Conservation (phyloP, 2,888 invertebrate genomes). For the Dasypolia templi region DNA sequence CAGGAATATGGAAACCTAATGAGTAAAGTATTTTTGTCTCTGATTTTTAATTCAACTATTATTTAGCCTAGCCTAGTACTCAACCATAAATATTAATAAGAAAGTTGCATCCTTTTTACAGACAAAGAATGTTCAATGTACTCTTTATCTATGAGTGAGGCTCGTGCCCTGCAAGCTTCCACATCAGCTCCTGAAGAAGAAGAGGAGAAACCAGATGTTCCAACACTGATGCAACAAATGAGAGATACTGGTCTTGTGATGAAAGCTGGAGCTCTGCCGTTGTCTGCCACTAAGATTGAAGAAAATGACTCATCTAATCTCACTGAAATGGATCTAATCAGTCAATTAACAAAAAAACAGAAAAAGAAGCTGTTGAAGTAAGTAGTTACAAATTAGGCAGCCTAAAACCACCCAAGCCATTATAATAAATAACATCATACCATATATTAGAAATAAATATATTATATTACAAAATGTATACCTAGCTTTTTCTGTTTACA, state of each 20-base stretch:
- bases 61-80: background rate
- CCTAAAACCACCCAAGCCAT: background rate
- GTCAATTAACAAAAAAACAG: slow-evolving; percentile 95
- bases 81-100: background rate
- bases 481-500: slow-evolving; percentile 72
- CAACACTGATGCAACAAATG: slow-evolving; percentile 96
- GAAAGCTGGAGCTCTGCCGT: slow-evolving; percentile 93
- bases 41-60: background rate
- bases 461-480: background rate
- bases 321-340: slow-evolving; percentile 95
- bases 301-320: slow-evolving; percentile 90
- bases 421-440: background rate
- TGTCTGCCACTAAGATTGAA: slow-evolving; percentile 90
- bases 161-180: slow-evolving; percentile 93
- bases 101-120: slow-evolving; percentile 68
- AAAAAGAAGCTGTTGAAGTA: slow-evolving; percentile 97
- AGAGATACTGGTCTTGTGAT: slow-evolving; percentile 97
- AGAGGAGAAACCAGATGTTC: slow-evolving; percentile 90
- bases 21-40: background rate
- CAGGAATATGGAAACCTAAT: background rate
- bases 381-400: slow-evolving; percentile 63
- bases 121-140: slow-evolving; percentile 99
- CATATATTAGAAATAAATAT: background rate
- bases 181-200: slow-evolving; percentile 93
- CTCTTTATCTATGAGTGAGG: slow-evolving; percentile 95